Evolutionary conservation across 1,140 invertebrate species (phyloP), one percentile per base, ranked within the genome.

Genomic region (Nephotettix cincticeps): DNA sequence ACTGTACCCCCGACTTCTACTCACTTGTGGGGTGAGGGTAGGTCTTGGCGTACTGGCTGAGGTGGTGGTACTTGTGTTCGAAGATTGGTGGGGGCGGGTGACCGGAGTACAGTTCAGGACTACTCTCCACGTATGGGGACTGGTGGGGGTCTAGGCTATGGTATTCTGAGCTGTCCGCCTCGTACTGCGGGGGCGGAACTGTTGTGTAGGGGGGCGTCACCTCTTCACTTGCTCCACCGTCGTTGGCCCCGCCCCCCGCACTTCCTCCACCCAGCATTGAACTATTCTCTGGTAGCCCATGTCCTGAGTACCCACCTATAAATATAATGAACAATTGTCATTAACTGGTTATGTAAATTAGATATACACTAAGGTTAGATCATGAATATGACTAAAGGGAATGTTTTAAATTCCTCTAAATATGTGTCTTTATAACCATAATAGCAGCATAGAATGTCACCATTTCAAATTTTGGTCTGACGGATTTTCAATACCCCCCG

Each of bases 71-170:
- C 76, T 91, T 91, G 72, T 85, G 83, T 77, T 90, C 89, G 74
- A 89, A 81, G 23, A 84, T 77, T 63, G 83, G 84, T 58, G 88
- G 87, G 32, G 81, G 80, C 67, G 79, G 82, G 58, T 81, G 75
- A 74, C 86, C 82, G 73, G 77, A 76, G 76, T 95, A 93, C 76
- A 93, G 92, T 76, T 93, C 91, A 51, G 90, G 89, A 75, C 88
- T 89, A 74, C 84, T 86, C 67, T 93, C 91, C 72, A 87, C 79
- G 72, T 83, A 85, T 74, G 85, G 87, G 67, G 83, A 79, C 70
- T 79, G 81, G 74, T 88, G 85, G 69, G 82, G 79, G 45, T 89
- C 85, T 27, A 91, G 77, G 71, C 86, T 87, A 74, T 91, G 91
- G 79, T 93, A 93, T 56, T 93, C 91, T 65, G 87, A 80, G 23